These are phyloP conservation scores for Ispidina lecontei DNA, from an alignment of 2,797 vertebrate species.

Conservation along the genomic window DNA sequence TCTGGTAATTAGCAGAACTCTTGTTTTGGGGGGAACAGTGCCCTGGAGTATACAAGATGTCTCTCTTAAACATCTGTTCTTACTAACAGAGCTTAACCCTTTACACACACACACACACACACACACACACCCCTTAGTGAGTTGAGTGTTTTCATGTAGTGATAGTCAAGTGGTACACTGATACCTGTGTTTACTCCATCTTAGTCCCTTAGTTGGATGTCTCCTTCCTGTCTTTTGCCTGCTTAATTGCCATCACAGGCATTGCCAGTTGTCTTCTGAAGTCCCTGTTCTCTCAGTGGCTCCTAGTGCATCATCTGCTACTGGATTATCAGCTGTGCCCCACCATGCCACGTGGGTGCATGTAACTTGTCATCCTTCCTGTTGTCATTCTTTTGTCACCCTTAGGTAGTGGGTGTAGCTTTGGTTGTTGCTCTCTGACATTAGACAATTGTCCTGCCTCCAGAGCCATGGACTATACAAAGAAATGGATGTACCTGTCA, in stretches of 20 bases:
- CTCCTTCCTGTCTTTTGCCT: neutral
- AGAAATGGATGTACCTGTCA: neutral
- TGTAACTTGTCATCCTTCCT: neutral
- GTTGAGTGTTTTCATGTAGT: neutral
- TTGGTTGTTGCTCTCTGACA: neutral
- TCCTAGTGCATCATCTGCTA: neutral
- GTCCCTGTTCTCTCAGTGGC: neutral
- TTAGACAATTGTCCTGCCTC: neutral
- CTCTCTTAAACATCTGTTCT: neutral
- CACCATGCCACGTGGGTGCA: neutral
- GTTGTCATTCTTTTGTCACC: neutral
- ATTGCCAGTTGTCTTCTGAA: neutral
- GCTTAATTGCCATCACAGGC: neutral
- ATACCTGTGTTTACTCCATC: neutral
- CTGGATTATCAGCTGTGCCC: neutral
- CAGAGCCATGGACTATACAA: neutral
- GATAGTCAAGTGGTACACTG: neutral
- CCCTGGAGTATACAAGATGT: neutral
- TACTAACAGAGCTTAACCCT: rapidly evolving
- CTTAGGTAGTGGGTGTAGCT: neutral
- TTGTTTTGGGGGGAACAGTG: neutral
- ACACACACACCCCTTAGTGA: neutral
- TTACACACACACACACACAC: neutral
- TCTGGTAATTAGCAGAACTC: neutral
- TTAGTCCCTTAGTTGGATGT: neutral